Percentiles rank a stretch among this genome's conserved stretches.
Conservation (phyloP, 2,888 invertebrate genomes). For the Macrosoma leucophasiata region DNA sequence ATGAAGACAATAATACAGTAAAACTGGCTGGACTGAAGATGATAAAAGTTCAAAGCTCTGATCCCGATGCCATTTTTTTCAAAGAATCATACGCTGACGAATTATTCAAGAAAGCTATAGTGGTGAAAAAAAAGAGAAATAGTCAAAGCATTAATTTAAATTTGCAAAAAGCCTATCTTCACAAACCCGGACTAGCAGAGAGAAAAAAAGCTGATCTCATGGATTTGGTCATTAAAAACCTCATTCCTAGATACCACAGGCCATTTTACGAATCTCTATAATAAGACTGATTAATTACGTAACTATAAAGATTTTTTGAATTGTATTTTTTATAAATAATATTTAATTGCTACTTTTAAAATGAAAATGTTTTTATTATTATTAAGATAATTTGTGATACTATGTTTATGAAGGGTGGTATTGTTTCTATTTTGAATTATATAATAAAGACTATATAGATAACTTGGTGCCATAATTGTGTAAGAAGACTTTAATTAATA, state of each 20-base stretch:
- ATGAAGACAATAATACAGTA: conserved; percentile 19
- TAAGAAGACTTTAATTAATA: conserved; percentile 2
- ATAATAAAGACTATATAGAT: conserved; percentile 1
- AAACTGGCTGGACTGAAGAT: conserved; percentile 10
- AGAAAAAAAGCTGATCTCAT: conserved; percentile 16
- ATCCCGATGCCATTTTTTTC: conserved; percentile 6
- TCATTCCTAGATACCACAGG: conserved; percentile 11
- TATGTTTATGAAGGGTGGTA: too few relatives aligned
- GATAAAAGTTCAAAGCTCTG: conserved; percentile 5
- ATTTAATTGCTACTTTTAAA: neutral
- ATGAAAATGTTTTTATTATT: conserved; percentile 2
- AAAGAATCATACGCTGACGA: conserved; percentile 3
- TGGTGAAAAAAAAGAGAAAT: too few relatives aligned
- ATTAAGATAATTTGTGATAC: neutral
- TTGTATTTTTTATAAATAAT: conserved; percentile 1
- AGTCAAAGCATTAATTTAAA: conserved; percentile 11
- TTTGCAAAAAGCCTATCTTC: conserved; percentile 13
- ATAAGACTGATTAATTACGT: too few relatives aligned
- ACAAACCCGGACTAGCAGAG: conserved; percentile 16
- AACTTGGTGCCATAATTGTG: conserved; percentile 1
- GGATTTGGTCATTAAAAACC: conserved; percentile 14
- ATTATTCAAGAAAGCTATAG: conserved; percentile 3
- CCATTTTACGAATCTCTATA: conserved; percentile 14
- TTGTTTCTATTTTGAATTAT: too few relatives aligned
- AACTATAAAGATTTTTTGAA: too few relatives aligned